Conservation (phyloP, 2,888 invertebrate species). For the Creontiades dilutus region DNA sequence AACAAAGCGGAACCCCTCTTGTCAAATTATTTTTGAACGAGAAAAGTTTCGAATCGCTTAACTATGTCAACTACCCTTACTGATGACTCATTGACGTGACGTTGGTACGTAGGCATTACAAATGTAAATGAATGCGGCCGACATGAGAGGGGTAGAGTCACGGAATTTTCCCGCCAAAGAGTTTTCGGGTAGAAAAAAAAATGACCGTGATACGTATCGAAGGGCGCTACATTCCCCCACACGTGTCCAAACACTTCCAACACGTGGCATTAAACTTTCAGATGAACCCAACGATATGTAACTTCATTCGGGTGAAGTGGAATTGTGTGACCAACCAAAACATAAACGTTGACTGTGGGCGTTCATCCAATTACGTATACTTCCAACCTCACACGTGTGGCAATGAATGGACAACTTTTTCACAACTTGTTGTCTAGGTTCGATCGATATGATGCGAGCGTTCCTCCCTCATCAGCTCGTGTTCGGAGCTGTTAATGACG, state of each 20-base stretch:
- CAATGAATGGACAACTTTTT: constrained; percentile 2
- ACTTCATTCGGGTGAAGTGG: background rate
- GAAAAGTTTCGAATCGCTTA: background rate
- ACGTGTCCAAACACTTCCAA: constrained; percentile 16
- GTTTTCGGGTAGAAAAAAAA: background rate
- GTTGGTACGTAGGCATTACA: background rate
- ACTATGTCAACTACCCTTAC: background rate
- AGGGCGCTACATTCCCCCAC: background rate
- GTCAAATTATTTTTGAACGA: background rate
- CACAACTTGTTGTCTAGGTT: background rate
- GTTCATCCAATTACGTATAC: no score
- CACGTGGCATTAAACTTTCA: background rate
- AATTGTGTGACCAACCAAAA: background rate
- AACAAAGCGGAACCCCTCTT: no score
- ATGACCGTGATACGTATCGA: no score
- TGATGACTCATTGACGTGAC: constrained; percentile 50
- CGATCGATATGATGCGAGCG: background rate
- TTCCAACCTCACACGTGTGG: background rate
- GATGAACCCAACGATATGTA: background rate
- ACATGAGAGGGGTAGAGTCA: constrained; percentile 1
- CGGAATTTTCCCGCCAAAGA: background rate
- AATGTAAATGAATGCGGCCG: constrained; percentile 39
- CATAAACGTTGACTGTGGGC: no score
- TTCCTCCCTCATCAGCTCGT: background rate
- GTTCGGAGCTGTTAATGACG: background rate